Percentiles rank a stretch among this genome's conserved stretches.
Evolutionary conservation across 2,888 invertebrate species (phyloP).

Genomic region (Ferrisia virgata): DNA sequence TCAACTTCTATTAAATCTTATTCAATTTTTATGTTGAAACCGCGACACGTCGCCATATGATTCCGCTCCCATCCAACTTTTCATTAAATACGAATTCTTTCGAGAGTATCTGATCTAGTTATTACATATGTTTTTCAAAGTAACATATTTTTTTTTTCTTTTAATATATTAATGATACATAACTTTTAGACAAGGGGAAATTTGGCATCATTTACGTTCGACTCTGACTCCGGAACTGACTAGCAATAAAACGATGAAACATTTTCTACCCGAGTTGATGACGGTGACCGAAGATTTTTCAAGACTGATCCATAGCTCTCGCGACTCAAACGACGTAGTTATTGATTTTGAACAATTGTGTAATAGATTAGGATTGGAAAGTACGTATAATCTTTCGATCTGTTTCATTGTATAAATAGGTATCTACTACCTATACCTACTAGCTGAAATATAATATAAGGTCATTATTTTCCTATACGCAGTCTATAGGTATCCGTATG

Average conservation of each 20-base stretch:
- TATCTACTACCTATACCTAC: no score
- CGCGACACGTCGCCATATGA: no score
- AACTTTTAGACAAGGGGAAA: conserved; percentile 66
- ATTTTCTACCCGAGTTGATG: conserved; percentile 72
- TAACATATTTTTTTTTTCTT: no score
- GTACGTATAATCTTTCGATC: conserved; percentile 55
- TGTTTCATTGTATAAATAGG: neutral
- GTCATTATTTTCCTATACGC: no score
- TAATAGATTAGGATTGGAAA: conserved; percentile 76
- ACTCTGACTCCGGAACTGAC: conserved; percentile 72
- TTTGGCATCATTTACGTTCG: conserved; percentile 71
- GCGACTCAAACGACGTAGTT: conserved; percentile 58
- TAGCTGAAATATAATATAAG: no score
- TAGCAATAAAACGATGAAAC: conserved; percentile 70
- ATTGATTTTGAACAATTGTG: conserved; percentile 69
- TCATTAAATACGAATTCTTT: no score
- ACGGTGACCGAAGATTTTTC: conserved; percentile 75
- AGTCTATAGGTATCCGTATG: neutral
- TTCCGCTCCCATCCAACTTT: no score
- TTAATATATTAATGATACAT: neutral
- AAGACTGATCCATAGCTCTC: conserved; percentile 61
- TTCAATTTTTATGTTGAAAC: no score
- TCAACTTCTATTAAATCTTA: no score
- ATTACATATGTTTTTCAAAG: neutral
- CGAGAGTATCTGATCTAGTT: neutral